A percentile compares a stretch with the other conserved stretches of the same genome.
Evolutionary conservation across 2,888 invertebrate species (phyloP).

Genomic region (Synergus itoensis): DNA sequence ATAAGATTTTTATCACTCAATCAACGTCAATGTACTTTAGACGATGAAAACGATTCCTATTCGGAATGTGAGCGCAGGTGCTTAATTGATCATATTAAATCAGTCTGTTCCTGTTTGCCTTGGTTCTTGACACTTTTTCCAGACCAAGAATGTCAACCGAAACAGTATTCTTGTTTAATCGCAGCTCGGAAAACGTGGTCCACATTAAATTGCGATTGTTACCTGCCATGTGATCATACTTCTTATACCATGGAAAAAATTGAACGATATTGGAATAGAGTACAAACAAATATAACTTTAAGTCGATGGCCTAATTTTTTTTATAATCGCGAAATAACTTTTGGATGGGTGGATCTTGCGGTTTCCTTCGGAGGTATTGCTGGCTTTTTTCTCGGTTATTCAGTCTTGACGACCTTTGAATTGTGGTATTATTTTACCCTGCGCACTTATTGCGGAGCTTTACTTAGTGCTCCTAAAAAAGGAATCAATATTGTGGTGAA

Average conservation of each 20-base stretch:
- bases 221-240: slow-evolving; percentile 86
- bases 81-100: slow-evolving; percentile 41
- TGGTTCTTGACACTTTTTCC: slow-evolving; percentile 59
- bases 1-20: slow-evolving; percentile 76
- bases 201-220: slow-evolving; percentile 82
- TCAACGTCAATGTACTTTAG: slow-evolving; percentile 87
- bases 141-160: slow-evolving; percentile 54
- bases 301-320: slow-evolving; percentile 85
- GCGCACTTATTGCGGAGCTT: slow-evolving; percentile 81
- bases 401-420: slow-evolving; percentile 87
- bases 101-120: slow-evolving; percentile 62
- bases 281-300: slow-evolving; percentile 47
- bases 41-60: slow-evolving; percentile 80
- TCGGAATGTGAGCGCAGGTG: slow-evolving; percentile 56
- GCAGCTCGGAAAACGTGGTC: slow-evolving; percentile 79
- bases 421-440: slow-evolving; percentile 88
- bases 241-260: slow-evolving; percentile 88
- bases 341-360: slow-evolving; percentile 90
- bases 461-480: slow-evolving; percentile 52
- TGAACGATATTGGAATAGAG: slow-evolving; percentile 78
- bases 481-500: slow-evolving; percentile 35
- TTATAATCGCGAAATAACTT: slow-evolving; percentile 89
- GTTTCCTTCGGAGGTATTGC: slow-evolving; percentile 82
- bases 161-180: slow-evolving; percentile 79
- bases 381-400: slow-evolving; percentile 85